These are phyloP conservation scores for Rallus limicola DNA, from an alignment of 2,113 vertebrate genomes.

Conservation along the genomic window DNA sequence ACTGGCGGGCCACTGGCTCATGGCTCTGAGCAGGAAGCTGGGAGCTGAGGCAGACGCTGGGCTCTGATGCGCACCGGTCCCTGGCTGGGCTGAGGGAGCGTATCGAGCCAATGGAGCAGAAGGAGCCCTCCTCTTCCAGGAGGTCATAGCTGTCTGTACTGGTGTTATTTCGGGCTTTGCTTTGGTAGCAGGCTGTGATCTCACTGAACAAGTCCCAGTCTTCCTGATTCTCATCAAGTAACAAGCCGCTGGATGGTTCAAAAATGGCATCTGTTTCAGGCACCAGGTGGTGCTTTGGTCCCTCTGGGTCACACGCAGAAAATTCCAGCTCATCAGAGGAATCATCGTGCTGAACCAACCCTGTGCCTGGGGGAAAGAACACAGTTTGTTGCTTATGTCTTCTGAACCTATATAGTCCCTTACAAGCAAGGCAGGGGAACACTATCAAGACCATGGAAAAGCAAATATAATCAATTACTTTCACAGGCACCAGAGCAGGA, in stretches of 20 bases:
- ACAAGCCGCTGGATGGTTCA: slow-evolving; percentile 37
- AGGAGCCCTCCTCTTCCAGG: slow-evolving; percentile 67
- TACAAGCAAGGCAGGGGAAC: background rate
- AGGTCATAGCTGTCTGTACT: slow-evolving; percentile 65
- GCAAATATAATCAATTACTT: background rate
- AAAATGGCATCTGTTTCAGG: slow-evolving; percentile 62
- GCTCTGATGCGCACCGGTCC: slow-evolving; percentile 74
- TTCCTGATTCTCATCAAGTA: slow-evolving; percentile 51
- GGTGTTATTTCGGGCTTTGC: slow-evolving; percentile 14
- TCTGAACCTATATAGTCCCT: background rate
- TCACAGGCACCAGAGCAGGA: background rate
- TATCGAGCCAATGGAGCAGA: slow-evolving; percentile 50
- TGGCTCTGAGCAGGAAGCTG: slow-evolving; percentile 39
- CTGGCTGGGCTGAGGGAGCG: slow-evolving; percentile 48
- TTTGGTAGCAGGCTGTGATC: slow-evolving; percentile 72
- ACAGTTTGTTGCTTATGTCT: background rate
- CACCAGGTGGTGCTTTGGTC: slow-evolving; percentile 3
- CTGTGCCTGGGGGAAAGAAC: slow-evolving; percentile 15
- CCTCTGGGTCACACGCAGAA: slow-evolving; percentile 56
- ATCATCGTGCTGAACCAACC: slow-evolving; percentile 55
- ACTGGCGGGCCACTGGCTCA: slow-evolving; percentile 73
- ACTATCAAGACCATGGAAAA: background rate
- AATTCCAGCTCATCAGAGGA: slow-evolving; percentile 77
- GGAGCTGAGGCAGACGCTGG: slow-evolving; percentile 74
- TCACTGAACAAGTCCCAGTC: slow-evolving; percentile 73